A percentile compares a stretch with the other conserved stretches of the same genome.
These are phyloP conservation scores for Limosa lapponica DNA, from an alignment of 2,797 vertebrate genomes.

Conservation along the genomic window DNA sequence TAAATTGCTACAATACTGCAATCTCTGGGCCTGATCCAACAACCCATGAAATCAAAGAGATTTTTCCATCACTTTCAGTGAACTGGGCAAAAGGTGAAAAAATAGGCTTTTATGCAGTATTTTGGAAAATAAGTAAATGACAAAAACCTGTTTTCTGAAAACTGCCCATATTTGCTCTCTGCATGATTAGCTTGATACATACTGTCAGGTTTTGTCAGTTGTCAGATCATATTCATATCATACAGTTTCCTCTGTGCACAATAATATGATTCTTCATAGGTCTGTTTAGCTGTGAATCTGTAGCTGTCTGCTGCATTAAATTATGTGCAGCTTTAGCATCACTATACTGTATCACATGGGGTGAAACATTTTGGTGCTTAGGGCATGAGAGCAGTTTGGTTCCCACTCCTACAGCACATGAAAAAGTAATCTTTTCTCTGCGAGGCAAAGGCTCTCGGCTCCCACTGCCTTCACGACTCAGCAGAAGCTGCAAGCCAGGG, in stretches of 20 bases:
- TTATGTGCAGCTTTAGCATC: neutral
- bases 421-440: neutral
- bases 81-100: neutral
- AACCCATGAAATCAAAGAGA: neutral
- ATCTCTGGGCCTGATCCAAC: neutral
- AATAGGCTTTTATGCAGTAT: neutral
- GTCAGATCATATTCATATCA: constrained; percentile 45
- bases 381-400: neutral
- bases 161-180: neutral
- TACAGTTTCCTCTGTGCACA: neutral
- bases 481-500: neutral
- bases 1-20: neutral
- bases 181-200: constrained; percentile 43
- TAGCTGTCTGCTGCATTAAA: neutral
- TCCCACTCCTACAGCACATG: neutral
- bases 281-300: constrained; percentile 26
- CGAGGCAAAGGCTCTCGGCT: neutral
- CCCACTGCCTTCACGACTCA: neutral
- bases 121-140: neutral
- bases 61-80: neutral
- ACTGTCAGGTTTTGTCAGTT: constrained; percentile 49
- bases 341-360: neutral
- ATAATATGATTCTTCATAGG: neutral
- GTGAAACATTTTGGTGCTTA: neutral
- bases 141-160: neutral